Evolutionary conservation across 2,113 vertebrate species (phyloP), one percentile per base, ranked within the genome.

Genomic region (Electrona antarctica): DNA sequence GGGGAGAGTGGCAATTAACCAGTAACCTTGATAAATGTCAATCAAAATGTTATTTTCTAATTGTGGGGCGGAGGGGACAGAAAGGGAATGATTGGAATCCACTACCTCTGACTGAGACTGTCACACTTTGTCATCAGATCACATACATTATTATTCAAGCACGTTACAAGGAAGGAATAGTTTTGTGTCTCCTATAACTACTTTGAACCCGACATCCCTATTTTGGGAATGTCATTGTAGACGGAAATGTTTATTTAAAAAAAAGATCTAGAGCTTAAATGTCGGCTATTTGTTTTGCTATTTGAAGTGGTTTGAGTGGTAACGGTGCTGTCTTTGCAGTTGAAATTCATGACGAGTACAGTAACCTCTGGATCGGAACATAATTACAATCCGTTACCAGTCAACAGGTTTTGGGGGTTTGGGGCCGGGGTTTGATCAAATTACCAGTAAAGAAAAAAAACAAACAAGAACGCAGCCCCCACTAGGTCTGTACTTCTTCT

Each of bases 1-100:
- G 67, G 86, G 88, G 88, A 82, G 76, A 64, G 64, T 76, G 85
- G 83, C 85, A 75, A 84, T 91, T 89, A 90, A 87, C 85, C 82
- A 58, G 14, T 85, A 85, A 90, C 91, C 91, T 91, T 84, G 65
- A n/a, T 59, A 88, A 89, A 88, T 91, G 88, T 80, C 91, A 88
- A 85, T 89, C 85, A 87, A 78, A 81, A 82, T 84, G 86, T 77
- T 90, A 88, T 88, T 83, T 33, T 76, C 70, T 78, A 71, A 91
- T 87, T 78, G 69, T 69, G 84, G 80, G 71, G 71, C 64, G 67
- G 73, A 72, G 67, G 62, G 64, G 62, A 56, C 0, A 6, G 51
- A 70, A 72, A 73, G 14, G 8, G 48, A 21, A 72, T 46, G 10
- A 15, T 57, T 7, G 33, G 49, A 47, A 55, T 54, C 46, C n/a